Percentiles rank a stretch among this genome's conserved stretches.
Conservation (phyloP, 2,113 vertebrate species). For the Microtus oregoni region DNA sequence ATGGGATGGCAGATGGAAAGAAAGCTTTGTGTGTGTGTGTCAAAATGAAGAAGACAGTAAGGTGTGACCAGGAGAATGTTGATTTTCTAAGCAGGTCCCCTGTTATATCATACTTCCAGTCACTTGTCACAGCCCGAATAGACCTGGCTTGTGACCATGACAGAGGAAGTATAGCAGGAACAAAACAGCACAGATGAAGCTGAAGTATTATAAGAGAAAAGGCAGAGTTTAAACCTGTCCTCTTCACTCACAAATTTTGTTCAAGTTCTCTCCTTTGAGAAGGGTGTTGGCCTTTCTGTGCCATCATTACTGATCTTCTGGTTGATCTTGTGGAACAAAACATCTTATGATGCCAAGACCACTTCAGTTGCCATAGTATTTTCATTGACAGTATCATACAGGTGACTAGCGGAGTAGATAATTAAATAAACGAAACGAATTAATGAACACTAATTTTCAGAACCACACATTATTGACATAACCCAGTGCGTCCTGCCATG, state of each 20-base stretch:
- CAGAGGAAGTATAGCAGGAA: neutral
- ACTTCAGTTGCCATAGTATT: neutral
- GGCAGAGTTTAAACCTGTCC: neutral
- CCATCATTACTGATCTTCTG: neutral
- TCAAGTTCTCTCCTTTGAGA: neutral
- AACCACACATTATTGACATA: neutral
- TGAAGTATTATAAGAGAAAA: neutral
- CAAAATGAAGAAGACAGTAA: neutral
- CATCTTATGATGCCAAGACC: neutral
- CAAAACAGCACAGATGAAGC: neutral
- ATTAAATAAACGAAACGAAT: neutral
- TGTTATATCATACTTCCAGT: neutral
- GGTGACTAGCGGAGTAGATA: slow-evolving; percentile 2
- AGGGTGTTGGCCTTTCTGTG: neutral
- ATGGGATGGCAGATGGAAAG: neutral
- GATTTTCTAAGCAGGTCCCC: neutral
- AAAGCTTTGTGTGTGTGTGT: neutral
- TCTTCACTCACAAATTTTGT: neutral
- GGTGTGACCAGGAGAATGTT: neutral
- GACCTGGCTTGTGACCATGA: neutral
- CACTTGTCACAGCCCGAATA: neutral
- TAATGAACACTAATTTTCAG: slow-evolving; percentile 42
- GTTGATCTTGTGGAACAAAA: neutral
- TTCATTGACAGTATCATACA: neutral
- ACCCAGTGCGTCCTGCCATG: neutral